A percentile compares a stretch with the other conserved stretches of the same genome.
These are phyloP conservation scores for Poeciliopsis retropinna DNA, from an alignment of 2,113 vertebrate genomes.

Conservation along the genomic window DNA sequence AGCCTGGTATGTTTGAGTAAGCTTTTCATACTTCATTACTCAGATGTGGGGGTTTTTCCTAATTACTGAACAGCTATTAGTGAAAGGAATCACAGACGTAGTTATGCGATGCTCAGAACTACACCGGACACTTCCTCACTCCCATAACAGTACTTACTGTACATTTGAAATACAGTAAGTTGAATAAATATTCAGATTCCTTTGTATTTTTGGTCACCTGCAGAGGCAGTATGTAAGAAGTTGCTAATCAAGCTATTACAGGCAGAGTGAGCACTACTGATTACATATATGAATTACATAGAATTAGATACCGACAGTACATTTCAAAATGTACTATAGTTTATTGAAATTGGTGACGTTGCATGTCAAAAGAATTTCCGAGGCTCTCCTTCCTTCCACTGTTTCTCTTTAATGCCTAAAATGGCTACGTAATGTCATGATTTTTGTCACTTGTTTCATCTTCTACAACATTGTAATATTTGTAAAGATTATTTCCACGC, in stretches of 20 bases:
- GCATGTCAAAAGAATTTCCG: neutral
- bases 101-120: neutral
- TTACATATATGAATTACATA: neutral
- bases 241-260: neutral
- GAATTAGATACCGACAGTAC: neutral
- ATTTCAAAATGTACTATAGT: neutral
- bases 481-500: neutral
- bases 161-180: neutral
- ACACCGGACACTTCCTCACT: neutral
- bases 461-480: neutral
- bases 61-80: no score
- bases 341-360: neutral
- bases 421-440: neutral
- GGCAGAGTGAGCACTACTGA: neutral
- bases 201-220: neutral
- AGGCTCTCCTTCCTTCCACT: neutral
- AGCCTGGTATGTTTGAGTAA: no score
- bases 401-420: neutral
- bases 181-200: neutral
- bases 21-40: no score
- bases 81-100: neutral
- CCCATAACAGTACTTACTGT: no score
- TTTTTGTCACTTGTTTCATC: neutral
- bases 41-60: no score
- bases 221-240: neutral